Conservation (phyloP, 2,888 invertebrate genomes). For the Metallyticus violacea region DNA sequence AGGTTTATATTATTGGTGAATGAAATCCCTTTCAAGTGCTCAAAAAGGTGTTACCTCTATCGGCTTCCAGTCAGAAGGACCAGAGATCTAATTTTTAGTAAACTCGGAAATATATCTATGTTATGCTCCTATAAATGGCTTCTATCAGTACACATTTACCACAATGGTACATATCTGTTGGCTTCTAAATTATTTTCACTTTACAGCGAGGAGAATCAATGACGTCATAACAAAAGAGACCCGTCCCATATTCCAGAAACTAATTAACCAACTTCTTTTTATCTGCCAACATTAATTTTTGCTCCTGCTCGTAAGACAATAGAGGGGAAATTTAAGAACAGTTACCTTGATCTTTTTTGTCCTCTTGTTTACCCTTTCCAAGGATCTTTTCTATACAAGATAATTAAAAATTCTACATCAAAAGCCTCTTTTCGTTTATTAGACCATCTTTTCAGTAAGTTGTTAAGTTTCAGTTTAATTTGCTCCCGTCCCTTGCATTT, state of each 20-base stretch:
- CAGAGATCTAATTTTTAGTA: too few species aligned
- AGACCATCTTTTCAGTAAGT: constrained; percentile 11
- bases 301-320: background rate
- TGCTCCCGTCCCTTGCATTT: too few species aligned
- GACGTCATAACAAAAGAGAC: background rate
- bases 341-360: background rate
- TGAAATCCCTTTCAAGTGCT: too few species aligned
- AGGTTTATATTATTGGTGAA: too few species aligned
- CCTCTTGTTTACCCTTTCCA: background rate
- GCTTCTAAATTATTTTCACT: background rate
- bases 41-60: too few species aligned
- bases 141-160: background rate
- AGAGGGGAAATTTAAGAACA: background rate
- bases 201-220: background rate
- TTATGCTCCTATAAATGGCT: too few species aligned
- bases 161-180: background rate
- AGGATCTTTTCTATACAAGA: constrained; percentile 2
- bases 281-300: background rate
- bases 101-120: too few species aligned
- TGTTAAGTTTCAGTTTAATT: constrained; percentile 8
- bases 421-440: constrained; percentile 6
- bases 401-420: constrained; percentile 21
- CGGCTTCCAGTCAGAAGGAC: too few species aligned
- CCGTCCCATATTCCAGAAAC: background rate
- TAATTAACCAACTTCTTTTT: background rate